A percentile compares a stretch with the other conserved stretches of the same genome.
phyloP scores from a whole-genome alignment of 2,797 vertebrate species.

The Epinephelus awoara region DNA sequence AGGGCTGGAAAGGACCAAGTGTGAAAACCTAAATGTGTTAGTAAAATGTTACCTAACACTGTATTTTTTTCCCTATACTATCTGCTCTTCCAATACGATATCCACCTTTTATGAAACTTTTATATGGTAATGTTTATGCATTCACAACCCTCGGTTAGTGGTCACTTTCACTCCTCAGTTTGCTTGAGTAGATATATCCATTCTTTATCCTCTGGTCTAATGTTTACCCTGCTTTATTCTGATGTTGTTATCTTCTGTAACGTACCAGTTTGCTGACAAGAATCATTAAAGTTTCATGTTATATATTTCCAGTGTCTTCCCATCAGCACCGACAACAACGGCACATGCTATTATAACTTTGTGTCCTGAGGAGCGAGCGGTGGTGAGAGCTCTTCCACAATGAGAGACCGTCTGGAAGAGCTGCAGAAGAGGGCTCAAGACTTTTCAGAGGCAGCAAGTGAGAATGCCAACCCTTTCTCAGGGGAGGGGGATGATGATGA shows the following conservation, averaged over 20 bases:
- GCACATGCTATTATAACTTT: not conserved
- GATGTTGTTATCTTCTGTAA: not conserved
- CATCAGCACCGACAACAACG: slow-evolving; percentile 4
- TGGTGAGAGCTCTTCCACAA: slow-evolving; percentile 48
- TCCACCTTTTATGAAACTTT: too few relatives aligned
- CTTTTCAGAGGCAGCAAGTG: slow-evolving; percentile 47
- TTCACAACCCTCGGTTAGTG: too few relatives aligned
- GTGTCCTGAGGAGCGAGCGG: slow-evolving; percentile 10
- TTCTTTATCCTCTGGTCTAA: not conserved
- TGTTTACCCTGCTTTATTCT: not conserved
- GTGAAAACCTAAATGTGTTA: too few relatives aligned
- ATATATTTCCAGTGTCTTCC: slow-evolving; percentile 26
- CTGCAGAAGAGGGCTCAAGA: slow-evolving; percentile 88
- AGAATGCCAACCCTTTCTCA: slow-evolving; percentile 46
- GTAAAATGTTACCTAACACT: too few relatives aligned
- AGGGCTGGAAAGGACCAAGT: too few relatives aligned
- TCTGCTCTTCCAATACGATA: too few relatives aligned
- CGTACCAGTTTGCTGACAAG: not conserved
- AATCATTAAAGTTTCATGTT: not conserved
- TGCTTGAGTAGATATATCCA: not conserved
- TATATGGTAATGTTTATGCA: too few relatives aligned
- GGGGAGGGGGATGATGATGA: slow-evolving; percentile 80
- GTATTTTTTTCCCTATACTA: too few relatives aligned
- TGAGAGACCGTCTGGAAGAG: slow-evolving; percentile 95
- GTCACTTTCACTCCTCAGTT: not conserved